A percentile compares a stretch with the other conserved stretches of the same genome.
Conservation (phyloP, 2,797 vertebrate genomes). For the Prionace glauca region DNA sequence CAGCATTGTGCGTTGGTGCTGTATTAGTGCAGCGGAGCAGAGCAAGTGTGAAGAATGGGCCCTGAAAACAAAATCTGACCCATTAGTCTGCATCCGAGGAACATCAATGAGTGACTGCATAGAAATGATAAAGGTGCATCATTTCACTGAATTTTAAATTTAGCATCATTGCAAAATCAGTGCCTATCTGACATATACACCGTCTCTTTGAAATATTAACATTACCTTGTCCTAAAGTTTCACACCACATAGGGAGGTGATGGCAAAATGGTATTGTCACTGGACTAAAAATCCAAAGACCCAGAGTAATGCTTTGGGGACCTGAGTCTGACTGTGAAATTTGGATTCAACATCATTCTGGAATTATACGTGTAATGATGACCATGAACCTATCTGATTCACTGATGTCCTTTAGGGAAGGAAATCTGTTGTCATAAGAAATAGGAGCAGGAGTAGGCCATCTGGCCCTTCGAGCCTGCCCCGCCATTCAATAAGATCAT, state of each 20-base stretch:
- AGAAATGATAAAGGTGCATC: conserved; percentile 76
- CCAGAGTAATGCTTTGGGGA: too few relatives aligned
- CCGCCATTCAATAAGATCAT: too few relatives aligned
- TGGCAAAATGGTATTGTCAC: too few relatives aligned
- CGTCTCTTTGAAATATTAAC: background rate
- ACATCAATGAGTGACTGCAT: conserved; percentile 74
- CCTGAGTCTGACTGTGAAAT: too few relatives aligned
- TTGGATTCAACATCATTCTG: too few relatives aligned
- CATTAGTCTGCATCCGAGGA: conserved; percentile 74
- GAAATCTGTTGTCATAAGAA: too few relatives aligned
- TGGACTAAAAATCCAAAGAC: too few relatives aligned
- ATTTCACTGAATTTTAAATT: background rate
- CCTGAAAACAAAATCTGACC: conserved; percentile 73
- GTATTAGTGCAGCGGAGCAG: conserved; percentile 77
- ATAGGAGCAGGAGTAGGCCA: too few relatives aligned
- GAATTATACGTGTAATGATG: too few relatives aligned
- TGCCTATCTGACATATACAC: background rate
- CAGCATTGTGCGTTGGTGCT: conserved; percentile 86
- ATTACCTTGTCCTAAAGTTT: background rate
- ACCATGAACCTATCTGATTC: too few relatives aligned
- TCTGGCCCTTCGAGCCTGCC: too few relatives aligned
- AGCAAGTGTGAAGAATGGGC: conserved; percentile 84
- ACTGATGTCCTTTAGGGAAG: too few relatives aligned
- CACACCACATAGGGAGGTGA: background rate
- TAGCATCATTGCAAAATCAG: background rate